phyloP scores from a whole-genome alignment of 2,113 vertebrate species.

The Piaya cayana region DNA sequence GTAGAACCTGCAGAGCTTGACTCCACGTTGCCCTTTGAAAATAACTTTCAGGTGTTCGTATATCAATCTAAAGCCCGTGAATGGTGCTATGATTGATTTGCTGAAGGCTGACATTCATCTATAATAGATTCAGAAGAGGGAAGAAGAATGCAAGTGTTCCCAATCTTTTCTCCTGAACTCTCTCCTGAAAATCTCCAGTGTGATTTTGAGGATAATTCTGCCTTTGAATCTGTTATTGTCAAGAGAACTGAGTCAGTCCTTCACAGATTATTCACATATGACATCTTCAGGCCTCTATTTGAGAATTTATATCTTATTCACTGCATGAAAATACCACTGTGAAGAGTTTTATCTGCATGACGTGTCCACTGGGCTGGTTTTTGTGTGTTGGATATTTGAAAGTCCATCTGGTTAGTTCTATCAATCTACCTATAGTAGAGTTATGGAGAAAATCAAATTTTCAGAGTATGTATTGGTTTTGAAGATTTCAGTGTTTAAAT shows the following conservation, averaged over 20 bases:
- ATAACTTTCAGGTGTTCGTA: conserved; percentile 46
- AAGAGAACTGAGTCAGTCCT: conserved; percentile 2
- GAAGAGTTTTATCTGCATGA: background rate
- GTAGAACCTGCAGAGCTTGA: conserved; percentile 9
- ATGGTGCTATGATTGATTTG: conserved; percentile 52
- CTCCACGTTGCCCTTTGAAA: conserved; percentile 39
- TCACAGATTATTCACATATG: conserved; percentile 48
- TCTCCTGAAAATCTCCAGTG: background rate
- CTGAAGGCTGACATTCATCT: conserved; percentile 50
- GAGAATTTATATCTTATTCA: conserved; percentile 26
- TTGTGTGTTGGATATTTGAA: background rate
- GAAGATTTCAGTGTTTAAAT: background rate
- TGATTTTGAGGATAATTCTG: conserved; percentile 47
- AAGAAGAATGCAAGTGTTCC: conserved; percentile 32
- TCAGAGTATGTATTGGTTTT: background rate
- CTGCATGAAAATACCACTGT: background rate
- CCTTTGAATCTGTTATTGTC: conserved; percentile 31
- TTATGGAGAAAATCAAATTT: background rate
- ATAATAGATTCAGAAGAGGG: conserved; percentile 47
- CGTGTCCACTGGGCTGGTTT: background rate
- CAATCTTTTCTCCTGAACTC: conserved; percentile 2
- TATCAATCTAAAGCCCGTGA: conserved; percentile 35
- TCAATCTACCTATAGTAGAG: background rate
- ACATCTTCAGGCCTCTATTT: conserved; percentile 35
- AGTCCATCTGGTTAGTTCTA: background rate